These are phyloP conservation scores for Clarias gariepinus DNA, from an alignment of 2,113 vertebrate species.

Conservation along the genomic window DNA sequence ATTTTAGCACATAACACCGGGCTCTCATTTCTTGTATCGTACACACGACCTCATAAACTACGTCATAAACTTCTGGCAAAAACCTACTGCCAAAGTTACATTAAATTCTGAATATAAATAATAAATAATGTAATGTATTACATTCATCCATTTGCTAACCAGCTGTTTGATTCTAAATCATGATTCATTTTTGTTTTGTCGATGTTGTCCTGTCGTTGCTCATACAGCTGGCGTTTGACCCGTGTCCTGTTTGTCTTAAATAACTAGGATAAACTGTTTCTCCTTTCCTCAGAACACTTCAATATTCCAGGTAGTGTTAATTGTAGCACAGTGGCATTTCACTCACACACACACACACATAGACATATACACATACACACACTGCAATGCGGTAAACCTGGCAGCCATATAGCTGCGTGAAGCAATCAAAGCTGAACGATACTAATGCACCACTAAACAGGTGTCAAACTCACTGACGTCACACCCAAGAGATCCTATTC, in stretches of 20 bases:
- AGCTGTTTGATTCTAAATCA: too few relatives aligned
- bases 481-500: slow-evolving; percentile 6
- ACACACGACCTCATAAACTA: too few relatives aligned
- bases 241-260: not conserved
- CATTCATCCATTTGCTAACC: not conserved
- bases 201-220: too few relatives aligned
- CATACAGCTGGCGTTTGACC: not conserved
- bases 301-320: slow-evolving; percentile 32
- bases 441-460: slow-evolving; percentile 37
- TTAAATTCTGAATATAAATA: too few relatives aligned
- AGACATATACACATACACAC: not conserved
- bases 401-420: not conserved
- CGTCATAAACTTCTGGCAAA: too few relatives aligned
- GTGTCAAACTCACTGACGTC: slow-evolving; percentile 23
- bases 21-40: too few relatives aligned
- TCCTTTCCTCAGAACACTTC: not conserved
- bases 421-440: not conserved
- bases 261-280: slow-evolving; percentile 17
- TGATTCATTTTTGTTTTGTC: not conserved
- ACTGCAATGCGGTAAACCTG: slow-evolving; percentile 26
- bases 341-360: not conserved
- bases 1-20: too few relatives aligned
- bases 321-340: slow-evolving; percentile 9
- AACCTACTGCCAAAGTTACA: too few relatives aligned
- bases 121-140: not conserved